phyloP scores from a whole-genome alignment of 2,113 vertebrate genomes.

The Parus major region DNA sequence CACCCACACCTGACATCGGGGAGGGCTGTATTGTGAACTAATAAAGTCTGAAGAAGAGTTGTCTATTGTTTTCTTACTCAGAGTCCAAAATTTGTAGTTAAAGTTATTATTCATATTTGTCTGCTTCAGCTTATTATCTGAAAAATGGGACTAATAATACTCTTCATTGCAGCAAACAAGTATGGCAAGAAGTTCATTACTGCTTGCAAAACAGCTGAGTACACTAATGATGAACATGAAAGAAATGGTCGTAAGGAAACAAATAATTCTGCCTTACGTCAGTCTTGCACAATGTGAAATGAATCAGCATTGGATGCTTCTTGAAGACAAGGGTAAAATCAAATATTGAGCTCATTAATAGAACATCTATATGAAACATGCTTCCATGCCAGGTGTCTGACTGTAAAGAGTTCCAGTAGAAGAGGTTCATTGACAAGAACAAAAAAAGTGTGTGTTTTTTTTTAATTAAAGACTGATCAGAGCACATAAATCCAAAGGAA shows the following conservation, averaged over 20 bases:
- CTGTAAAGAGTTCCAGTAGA: background rate
- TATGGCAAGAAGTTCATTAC: background rate
- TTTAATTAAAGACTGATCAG: conserved; percentile 6
- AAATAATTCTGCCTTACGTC: background rate
- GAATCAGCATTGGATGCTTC: background rate
- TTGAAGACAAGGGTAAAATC: background rate
- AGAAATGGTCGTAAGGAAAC: conserved; percentile 9
- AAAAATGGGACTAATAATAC: background rate
- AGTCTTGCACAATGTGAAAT: background rate
- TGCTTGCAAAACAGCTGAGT: background rate
- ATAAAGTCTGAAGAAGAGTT: background rate
- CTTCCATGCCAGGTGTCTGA: background rate
- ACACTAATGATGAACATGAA: background rate
- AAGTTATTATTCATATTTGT: background rate
- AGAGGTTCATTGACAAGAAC: background rate
- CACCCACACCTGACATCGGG: background rate
- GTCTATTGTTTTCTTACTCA: background rate
- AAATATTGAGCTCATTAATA: background rate
- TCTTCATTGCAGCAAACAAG: background rate
- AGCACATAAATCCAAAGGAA: background rate
- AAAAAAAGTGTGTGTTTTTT: background rate
- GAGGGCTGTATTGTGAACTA: background rate
- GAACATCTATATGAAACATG: background rate
- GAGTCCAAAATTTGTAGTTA: background rate
- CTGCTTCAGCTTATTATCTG: background rate